phyloP scores from a whole-genome alignment of 2,113 vertebrate species.

The Proterorhinus semilunaris region DNA sequence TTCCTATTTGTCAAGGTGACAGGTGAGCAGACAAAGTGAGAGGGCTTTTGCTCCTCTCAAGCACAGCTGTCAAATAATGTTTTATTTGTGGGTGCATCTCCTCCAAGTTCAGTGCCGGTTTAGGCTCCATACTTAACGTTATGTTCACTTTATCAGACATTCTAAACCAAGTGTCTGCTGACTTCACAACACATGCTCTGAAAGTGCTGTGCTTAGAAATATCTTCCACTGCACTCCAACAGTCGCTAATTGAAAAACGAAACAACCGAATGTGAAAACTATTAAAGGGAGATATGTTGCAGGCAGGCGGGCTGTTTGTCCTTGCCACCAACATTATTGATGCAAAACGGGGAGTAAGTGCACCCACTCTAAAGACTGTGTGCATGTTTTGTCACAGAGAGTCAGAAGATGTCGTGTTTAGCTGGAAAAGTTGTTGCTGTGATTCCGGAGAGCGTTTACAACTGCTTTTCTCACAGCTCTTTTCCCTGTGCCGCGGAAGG shows the following conservation, averaged over 20 bases:
- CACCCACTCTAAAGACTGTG: not conserved
- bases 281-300: conserved; percentile 54
- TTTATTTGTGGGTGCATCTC: not conserved
- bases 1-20: conserved; percentile 49
- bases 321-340: conserved; percentile 3
- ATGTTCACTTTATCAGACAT: conserved; percentile 37
- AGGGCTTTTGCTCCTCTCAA: conserved; percentile 18
- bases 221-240: conserved; percentile 44
- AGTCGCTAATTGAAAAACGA: conserved; percentile 61
- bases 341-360: not conserved
- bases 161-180: conserved; percentile 47
- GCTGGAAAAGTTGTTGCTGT: not conserved
- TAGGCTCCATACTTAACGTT: too few relatives aligned
- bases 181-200: conserved; percentile 40
- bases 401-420: conserved; percentile 2
- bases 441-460: not conserved
- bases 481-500: not conserved
- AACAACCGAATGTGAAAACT: conserved; percentile 49
- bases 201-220: conserved; percentile 29
- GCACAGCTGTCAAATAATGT: conserved; percentile 26
- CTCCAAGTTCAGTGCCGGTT: not conserved
- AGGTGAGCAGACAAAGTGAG: conserved; percentile 32
- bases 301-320: conserved; percentile 56
- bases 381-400: not conserved
- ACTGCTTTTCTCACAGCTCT: not conserved